Conservation (phyloP, 2,888 invertebrate genomes). For the Loripinus fragilis region DNA sequence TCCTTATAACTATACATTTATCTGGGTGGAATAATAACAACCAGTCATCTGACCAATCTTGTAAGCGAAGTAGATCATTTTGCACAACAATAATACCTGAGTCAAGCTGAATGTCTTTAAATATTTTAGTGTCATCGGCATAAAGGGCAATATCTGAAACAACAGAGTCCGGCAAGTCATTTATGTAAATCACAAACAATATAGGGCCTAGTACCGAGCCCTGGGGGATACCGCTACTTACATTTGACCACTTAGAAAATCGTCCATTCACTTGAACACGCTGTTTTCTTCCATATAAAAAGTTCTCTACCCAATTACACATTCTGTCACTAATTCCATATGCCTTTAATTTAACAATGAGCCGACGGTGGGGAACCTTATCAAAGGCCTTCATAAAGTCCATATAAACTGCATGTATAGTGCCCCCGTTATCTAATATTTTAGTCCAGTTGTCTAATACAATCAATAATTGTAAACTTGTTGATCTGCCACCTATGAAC, state of each 20-base stretch:
- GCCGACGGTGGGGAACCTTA: constrained; percentile 12
- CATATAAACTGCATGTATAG: background rate
- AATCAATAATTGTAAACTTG: constrained; percentile 19
- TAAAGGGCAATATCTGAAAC: background rate
- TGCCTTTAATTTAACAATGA: constrained; percentile 1
- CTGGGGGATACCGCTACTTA: constrained; percentile 18
- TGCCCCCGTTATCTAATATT: constrained; percentile 3
- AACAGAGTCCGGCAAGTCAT: background rate
- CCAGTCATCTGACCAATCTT: constrained; percentile 7
- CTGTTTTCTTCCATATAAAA: constrained; percentile 22
- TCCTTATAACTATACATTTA: background rate
- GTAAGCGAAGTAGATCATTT: constrained; percentile 5
- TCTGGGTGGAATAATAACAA: constrained; percentile 6
- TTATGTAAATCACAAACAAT: constrained; percentile 13
- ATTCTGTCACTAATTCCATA: constrained; percentile 14
- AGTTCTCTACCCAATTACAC: background rate
- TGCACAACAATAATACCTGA: background rate
- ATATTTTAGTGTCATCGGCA: constrained; percentile 5
- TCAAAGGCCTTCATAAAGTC: too few species aligned
- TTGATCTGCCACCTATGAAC: constrained; percentile 21
- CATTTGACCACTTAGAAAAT: constrained; percentile 14
- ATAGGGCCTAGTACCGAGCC: constrained; percentile 20
- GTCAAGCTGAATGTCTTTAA: background rate
- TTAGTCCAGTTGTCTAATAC: constrained; percentile 11
- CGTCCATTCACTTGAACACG: constrained; percentile 8